Conservation (phyloP, 35 echinoderm and acorn worm genomes). For the Diadema setosum region DNA sequence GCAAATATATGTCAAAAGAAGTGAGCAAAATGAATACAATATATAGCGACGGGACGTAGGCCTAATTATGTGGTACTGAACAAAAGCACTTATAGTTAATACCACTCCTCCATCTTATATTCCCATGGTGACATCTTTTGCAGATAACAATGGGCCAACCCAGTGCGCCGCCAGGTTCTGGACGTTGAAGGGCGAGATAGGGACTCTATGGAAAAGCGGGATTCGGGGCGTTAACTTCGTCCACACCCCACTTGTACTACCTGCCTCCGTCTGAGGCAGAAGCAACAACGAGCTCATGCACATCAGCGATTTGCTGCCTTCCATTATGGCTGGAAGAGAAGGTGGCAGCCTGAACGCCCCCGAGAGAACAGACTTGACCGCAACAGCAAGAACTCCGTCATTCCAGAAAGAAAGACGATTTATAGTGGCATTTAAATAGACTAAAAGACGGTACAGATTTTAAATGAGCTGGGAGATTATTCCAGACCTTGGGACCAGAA, state of each 20-base stretch:
- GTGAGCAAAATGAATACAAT: too few species aligned
- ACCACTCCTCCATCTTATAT: not conserved
- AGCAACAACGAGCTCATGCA: slow-evolving; percentile 60
- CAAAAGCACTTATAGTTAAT: too few species aligned
- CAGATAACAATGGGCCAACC: slow-evolving; percentile 70
- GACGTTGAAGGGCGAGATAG: slow-evolving; percentile 64
- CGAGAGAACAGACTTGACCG: slow-evolving; percentile 52
- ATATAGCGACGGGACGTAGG: too few species aligned
- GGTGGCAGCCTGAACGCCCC: slow-evolving; percentile 40
- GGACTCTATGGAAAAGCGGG: slow-evolving; percentile 74
- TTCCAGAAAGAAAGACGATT: too few species aligned
- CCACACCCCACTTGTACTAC: slow-evolving; percentile 53
- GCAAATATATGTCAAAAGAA: too few species aligned
- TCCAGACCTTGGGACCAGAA: too few species aligned
- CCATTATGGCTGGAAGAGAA: slow-evolving; percentile 53
- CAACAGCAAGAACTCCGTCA: too few species aligned
- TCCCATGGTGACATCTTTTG: not conserved
- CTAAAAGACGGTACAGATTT: too few species aligned
- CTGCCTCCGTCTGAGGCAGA: slow-evolving; percentile 34
- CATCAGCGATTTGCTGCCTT: slow-evolving; percentile 85
- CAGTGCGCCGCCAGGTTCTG: slow-evolving; percentile 43
- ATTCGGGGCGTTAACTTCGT: slow-evolving; percentile 72
- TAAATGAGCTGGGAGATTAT: too few species aligned
- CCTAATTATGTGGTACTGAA: too few species aligned
- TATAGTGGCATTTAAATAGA: too few species aligned